Percentiles rank a stretch among this genome's conserved stretches.
These are phyloP conservation scores for Cossypha niveicapilla DNA, from an alignment of 2,797 vertebrate genomes.

Conservation along the genomic window DNA sequence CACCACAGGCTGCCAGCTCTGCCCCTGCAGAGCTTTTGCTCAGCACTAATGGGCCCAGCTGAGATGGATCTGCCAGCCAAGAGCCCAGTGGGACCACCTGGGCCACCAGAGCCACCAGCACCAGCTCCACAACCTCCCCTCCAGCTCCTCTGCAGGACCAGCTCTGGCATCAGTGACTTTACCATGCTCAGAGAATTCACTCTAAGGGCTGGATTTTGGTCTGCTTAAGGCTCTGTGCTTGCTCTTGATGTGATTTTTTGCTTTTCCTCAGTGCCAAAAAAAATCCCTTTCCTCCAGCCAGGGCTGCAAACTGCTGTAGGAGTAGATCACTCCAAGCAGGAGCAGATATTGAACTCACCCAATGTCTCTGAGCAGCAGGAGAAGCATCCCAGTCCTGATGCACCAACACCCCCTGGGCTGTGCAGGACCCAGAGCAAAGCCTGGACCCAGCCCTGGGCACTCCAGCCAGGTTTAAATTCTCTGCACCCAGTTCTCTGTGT, in stretches of 20 bases:
- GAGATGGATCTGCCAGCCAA: neutral
- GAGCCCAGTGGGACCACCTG: rapidly evolving
- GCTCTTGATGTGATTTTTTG: neutral
- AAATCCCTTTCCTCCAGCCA: no score
- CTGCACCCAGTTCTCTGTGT: neutral
- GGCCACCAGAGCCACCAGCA: neutral
- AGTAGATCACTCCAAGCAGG: neutral
- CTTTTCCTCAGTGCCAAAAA: neutral
- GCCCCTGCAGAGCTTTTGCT: neutral
- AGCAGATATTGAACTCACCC: neutral
- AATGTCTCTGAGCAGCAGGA: rapidly evolving
- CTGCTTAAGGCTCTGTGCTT: rapidly evolving
- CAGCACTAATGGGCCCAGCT: neutral
- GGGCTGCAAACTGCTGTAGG: neutral
- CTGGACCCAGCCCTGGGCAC: neutral
- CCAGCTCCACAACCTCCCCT: neutral
- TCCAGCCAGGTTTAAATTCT: neutral
- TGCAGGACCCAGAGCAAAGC: neutral
- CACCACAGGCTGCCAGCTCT: neutral
- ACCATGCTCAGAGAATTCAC: rapidly evolving
- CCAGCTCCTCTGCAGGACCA: neutral
- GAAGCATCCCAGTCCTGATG: neutral
- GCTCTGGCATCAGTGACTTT: neutral
- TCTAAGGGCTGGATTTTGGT: neutral
- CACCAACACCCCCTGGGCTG: neutral